Evolutionary conservation across 2,888 invertebrate species (phyloP), one percentile per base, ranked within the genome.

Genomic region (Cetonia aurata): DNA sequence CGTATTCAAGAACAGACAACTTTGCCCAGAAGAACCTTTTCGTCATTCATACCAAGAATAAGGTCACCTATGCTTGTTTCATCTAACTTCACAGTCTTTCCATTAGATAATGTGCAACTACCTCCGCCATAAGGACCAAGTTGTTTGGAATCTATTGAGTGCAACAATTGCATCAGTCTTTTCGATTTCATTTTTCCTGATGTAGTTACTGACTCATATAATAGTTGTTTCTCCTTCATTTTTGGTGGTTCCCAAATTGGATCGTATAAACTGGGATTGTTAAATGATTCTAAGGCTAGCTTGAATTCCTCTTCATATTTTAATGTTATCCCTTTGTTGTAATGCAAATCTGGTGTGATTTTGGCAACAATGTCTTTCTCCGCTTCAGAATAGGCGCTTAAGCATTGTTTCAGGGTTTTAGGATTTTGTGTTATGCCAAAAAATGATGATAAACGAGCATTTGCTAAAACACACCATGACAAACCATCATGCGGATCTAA

Each of bases 381-480:
- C 0, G 96, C 95, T 83, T 94, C 93, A 66, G 86, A 87, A 80
- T 96, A 96, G 0, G 96, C 94, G 77, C 92, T 90, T 86, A 95
- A 88, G 74, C 92, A 92, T 72, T 90, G 87, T 77, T 91, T 92
- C 72, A 96, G 82, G 0, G 89, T 89, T 31, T 88, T 87, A 0
- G 93, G 91, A 78, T 92, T 91, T 80, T 95, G 94, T 1, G 89
- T 87, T 41, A 91, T 87, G 52, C 88, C 89, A 82, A 96, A 96
- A 83, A 92, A 96, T 67, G 91, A 89, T 66, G 93, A 92, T 71
- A 96, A 83, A 81, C 95, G 93, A 0, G 96, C 94, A 85, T 95
- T 96, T 31, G 94, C 96, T 59, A 96, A 85, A 67, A 95, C 89
- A 65, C 90, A 88, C 96, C 96, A 96, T 0, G 95, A 95, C 6